These are phyloP conservation scores for Leptopilina clavipes DNA, from an alignment of 1,140 invertebrate species.

Conservation along the genomic window DNA sequence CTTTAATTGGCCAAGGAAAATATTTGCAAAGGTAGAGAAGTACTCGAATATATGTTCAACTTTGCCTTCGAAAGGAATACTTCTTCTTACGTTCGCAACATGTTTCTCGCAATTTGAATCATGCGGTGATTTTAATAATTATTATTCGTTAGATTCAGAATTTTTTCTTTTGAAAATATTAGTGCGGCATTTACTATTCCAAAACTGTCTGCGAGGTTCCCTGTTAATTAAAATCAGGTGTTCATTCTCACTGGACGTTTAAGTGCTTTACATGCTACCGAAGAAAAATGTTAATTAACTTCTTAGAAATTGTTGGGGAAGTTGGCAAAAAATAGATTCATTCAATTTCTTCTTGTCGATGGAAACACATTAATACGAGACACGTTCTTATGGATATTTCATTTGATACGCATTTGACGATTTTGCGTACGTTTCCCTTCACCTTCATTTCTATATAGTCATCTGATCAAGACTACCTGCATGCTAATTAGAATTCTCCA, in stretches of 20 bases:
- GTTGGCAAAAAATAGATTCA: background rate
- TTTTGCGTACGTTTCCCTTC: constrained; percentile 51
- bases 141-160: too few relatives aligned
- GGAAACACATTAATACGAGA: constrained; percentile 50
- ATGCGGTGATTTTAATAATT: too few relatives aligned
- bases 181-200: too few relatives aligned
- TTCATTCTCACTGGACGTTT: background rate
- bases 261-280: background rate
- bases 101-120: too few relatives aligned
- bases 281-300: constrained; percentile 3
- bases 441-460: constrained; percentile 42
- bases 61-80: too few relatives aligned
- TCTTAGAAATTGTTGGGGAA: constrained; percentile 6
- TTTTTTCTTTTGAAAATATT: too few relatives aligned
- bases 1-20: constrained; percentile 16
- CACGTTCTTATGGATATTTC: constrained; percentile 57
- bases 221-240: background rate
- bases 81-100: too few relatives aligned
- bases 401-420: constrained; percentile 61
- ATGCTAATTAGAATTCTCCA: constrained; percentile 1
- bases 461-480: constrained; percentile 33
- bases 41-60: background rate
- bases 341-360: constrained; percentile 11
- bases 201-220: background rate
- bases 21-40: background rate